phyloP scores from a whole-genome alignment of 1,140 invertebrate species.

The Drosophila parvula region DNA sequence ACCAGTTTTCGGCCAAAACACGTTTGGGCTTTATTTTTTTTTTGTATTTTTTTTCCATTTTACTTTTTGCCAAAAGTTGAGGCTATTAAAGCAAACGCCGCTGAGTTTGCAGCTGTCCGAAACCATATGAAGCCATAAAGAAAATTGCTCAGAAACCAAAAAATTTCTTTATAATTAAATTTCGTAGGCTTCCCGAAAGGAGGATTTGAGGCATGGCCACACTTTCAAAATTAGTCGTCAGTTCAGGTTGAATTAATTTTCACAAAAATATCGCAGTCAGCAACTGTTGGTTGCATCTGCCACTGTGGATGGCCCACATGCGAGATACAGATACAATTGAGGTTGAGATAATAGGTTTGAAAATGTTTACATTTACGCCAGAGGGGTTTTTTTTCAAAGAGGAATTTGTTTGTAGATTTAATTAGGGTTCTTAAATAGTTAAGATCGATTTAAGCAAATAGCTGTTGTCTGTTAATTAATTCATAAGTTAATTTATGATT shows the following conservation, averaged over 20 bases:
- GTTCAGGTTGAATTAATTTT: conserved; percentile 76
- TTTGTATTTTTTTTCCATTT: conserved; percentile 4
- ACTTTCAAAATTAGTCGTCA: conserved; percentile 75
- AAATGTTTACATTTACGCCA: neutral
- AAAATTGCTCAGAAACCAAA: conserved; percentile 54
- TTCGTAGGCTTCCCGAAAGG: conserved; percentile 47
- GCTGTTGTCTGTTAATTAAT: neutral
- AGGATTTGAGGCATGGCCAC: conserved; percentile 14
- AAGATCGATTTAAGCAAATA: neutral
- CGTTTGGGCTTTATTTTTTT: conserved; percentile 42
- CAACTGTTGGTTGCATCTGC: conserved; percentile 46
- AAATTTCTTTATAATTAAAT: conserved; percentile 69
- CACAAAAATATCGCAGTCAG: conserved; percentile 33
- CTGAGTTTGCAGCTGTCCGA: conserved; percentile 73
- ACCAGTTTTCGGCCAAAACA: conserved; percentile 65
- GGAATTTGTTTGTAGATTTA: neutral
- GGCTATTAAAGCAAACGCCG: conserved; percentile 73
- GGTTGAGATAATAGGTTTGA: neutral
- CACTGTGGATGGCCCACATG: conserved; percentile 21
- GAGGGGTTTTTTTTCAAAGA: neutral
- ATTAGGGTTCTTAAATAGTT: neutral
- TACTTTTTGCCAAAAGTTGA: conserved; percentile 65
- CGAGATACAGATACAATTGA: conserved; percentile 28
- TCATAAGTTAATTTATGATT: no score
- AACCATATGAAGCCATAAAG: conserved; percentile 78